Base-by-base conservation (phyloP, 2,888 invertebrate species). In the Troides oblongomaculatus region DNA sequence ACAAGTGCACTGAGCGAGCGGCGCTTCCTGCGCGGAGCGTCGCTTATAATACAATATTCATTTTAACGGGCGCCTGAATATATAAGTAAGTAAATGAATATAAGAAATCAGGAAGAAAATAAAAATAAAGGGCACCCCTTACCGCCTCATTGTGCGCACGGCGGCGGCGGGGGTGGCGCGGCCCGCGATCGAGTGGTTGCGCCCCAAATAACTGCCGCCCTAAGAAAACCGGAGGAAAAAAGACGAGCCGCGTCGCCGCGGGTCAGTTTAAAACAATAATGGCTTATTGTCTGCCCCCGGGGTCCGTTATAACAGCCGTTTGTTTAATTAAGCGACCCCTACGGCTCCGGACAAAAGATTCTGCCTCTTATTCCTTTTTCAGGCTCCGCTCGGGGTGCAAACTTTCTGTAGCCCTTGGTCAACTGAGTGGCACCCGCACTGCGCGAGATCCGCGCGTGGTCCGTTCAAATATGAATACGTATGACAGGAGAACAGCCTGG, bases 241-340 rank as follows among this genome's bases (percentile, higher is more conserved):
- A 75, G 76, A 76, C 73, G 73, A 74, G 65, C 73, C 66, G 39
- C 71, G 46, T 69, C 67, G 74, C 76, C 75, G 73, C 73, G 77
- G 79, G 79, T 78, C 78, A 78, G 74, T 76, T 75, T 73, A 70
- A 72, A 70, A 72, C 72, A 69, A 75, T 77, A 76, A 76, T 75
- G 74, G 80, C 78, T 78, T 77, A 81, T 80, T 80, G 79, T 79
- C 76, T 73, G 71, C 70, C 77, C 46, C 77, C 73, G 64, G 72
- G 75, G 76, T 70, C 79, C 84, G 79, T 84, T 82, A 83, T 79
- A 77, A 75, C 82, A 79, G 84, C 83, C 83, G 82, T 82, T 80
- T 83, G 84, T 85, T 84, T 86, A 86, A 87, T 86, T 87, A 86
- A 79, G 76, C 75, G 69, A 69, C 74, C 74, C 74, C 70, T 74